Base-by-base conservation (phyloP, 2,888 invertebrate species). In the Crematogaster levior region DNA sequence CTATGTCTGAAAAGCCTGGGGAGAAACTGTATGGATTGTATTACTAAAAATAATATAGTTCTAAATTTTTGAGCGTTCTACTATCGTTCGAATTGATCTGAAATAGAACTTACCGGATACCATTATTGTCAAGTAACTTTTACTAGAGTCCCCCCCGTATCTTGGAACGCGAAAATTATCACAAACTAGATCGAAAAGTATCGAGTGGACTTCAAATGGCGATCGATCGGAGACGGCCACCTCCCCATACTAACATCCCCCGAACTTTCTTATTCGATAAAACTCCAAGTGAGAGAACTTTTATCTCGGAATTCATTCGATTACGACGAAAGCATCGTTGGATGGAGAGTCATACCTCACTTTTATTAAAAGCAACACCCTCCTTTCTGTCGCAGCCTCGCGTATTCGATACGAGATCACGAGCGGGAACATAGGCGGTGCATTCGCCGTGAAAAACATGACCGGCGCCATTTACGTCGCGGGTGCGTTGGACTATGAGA, bases 331-430 rank as follows among this genome's bases (percentile, higher is more conserved):
- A 21, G 53, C 18, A 18, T 37, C 37, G 53, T 53, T 37, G 65
- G 65, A 24, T 15, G 15, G 48, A 56, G 43, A 56, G 18, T 79
- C 43, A 9, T 43, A 18, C 30, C 56, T 46, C 7, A 12, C 66
- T 66, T 77, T 66, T 68, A 79, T 79, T 79, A 79, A 79, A 66
- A 79, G 34, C 56, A 12, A 12, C 12, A n/a, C 27, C 7, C 30
- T 48, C 30, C 7, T 37, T 66, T 79, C 46, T 81, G 58, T 86
- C 81, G 85, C 96, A 98, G 99, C 98, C 95, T 99, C 99, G 96
- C 98, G 98, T 96, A 98, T 99, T 96, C 98, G 98, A 96, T 99
- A 99, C 96, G 99, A 99, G 97, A 99, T 99, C 95, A 99, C 98
- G 95, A 98, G 98, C 97, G 99, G 99, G 96, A 99, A 99, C 97